Conservation (phyloP, 2,797 vertebrate species). For the Chelonia mydas region DNA sequence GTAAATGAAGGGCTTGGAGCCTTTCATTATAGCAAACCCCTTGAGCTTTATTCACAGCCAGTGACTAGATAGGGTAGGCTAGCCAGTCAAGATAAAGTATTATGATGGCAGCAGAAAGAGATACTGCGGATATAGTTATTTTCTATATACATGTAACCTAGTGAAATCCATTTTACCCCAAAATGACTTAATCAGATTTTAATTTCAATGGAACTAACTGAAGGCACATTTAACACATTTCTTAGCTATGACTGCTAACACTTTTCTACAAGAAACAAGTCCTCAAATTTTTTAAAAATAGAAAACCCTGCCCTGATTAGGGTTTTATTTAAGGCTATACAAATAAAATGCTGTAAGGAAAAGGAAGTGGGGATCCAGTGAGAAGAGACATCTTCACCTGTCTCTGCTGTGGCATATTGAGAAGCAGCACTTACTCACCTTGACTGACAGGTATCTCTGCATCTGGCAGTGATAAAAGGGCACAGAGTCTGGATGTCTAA, state of each 20-base stretch:
- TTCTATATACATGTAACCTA: not conserved
- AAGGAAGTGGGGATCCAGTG: constrained; percentile 20
- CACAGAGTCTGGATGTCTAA: constrained; percentile 43
- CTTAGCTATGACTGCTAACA: constrained; percentile 14
- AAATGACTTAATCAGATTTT: constrained; percentile 48
- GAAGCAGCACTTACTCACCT: constrained; percentile 23
- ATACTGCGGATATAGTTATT: not conserved
- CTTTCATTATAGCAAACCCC: not conserved
- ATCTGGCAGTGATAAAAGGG: constrained; percentile 48
- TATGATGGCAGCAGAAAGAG: constrained; percentile 13
- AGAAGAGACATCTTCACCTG: not conserved
- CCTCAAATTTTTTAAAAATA: constrained; percentile 1
- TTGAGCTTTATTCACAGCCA: constrained; percentile 2
- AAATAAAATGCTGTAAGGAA: constrained; percentile 29
- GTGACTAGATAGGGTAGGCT: not conserved
- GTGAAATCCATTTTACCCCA: constrained; percentile 31
- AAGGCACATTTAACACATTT: constrained; percentile 52
- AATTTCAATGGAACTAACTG: not conserved
- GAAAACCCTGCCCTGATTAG: not conserved
- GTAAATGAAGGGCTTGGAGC: not conserved
- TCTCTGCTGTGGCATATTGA: constrained; percentile 35
- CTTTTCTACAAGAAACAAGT: constrained; percentile 33
- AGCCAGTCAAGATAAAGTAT: not conserved
- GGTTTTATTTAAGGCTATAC: constrained; percentile 17
- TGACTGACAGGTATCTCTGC: not conserved